These are phyloP conservation scores for Amorpha juglandis DNA, from an alignment of 2,888 invertebrate species.

Conservation along the genomic window DNA sequence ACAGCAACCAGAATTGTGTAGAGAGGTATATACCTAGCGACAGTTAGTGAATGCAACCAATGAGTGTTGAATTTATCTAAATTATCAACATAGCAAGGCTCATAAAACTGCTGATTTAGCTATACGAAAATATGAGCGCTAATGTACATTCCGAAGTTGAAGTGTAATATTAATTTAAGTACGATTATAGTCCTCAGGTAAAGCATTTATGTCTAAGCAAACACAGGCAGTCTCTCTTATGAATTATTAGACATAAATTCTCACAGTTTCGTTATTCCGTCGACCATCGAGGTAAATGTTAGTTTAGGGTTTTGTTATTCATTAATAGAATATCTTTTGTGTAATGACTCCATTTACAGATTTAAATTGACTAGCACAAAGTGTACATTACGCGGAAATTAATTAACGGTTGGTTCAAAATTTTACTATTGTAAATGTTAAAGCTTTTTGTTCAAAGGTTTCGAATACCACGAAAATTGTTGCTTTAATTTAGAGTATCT, in stretches of 20 bases:
- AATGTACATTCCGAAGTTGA: no score
- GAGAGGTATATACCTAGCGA: no score
- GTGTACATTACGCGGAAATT: conserved; percentile 15
- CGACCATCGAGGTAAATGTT: conserved; percentile 4
- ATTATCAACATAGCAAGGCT: no score
- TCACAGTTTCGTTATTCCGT: not conserved
- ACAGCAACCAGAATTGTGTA: no score
- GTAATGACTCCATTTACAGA: conserved; percentile 19
- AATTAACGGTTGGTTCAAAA: conserved; percentile 9
- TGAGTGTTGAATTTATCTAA: no score
- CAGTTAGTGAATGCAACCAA: no score
- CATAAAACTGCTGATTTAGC: no score
- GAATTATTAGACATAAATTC: conserved; percentile 1
- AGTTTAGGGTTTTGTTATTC: conserved; percentile 18
- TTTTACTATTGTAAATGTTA: conserved; percentile 13
- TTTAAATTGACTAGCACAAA: conserved; percentile 17
- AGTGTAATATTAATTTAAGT: no score
- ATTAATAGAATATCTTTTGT: conserved; percentile 15
- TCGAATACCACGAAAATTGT: conserved; percentile 13
- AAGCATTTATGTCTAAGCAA: not conserved
- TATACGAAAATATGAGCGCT: no score
- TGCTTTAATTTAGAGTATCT: conserved; percentile 11
- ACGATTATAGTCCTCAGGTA: no score
- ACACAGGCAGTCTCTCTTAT: not conserved
- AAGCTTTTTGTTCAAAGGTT: conserved; percentile 12